Base-by-base conservation (phyloP, 1,140 invertebrate species). In the Drosophila nigrodunni region DNA sequence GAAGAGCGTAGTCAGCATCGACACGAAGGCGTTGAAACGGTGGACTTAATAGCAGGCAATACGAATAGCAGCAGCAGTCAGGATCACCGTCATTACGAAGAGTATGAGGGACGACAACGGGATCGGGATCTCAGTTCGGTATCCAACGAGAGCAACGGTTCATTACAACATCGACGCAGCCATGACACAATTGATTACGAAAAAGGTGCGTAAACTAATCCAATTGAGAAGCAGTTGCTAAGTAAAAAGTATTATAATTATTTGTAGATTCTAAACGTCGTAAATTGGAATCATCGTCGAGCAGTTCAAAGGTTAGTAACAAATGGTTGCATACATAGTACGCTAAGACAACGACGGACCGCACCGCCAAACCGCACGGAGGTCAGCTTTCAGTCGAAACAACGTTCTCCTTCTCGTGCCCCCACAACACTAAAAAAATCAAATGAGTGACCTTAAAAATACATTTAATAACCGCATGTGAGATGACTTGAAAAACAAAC, bases 271-370 rank as follows among this genome's bases (percentile, higher is more conserved):
- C 94, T 78, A 97, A 97, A 94, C 94, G 96, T 93, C 94, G 96
- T 94, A 97, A 97, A 95, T 85, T 96, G 92, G 96, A 97, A 92
- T 93, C 93, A 90, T 94, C 93, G 91, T 93, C 93, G 92, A 94
- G 93, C 92, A 93, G 94, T 89, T 95, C 95, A 92, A 97, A 97
- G 95, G 96, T 96, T 94, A 95, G 94, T 95, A 95, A 94, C 93
- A 93, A 94, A 76, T 90, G 82, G 78, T 78, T 80, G 89, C 86
- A 92, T 79, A 71, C 82, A 71, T 91, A 82, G 77, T 92, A 83
- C 75, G 79, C 72, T 91, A 91, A 91, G 88, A 86, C 72, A 82
- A 77, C 85, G 74, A 74, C 80, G 50, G 47, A 64, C 66, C 55
- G 64, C 70, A 15, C 66, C 55, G 64, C 70, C 11, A 65, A 68